phyloP scores from a whole-genome alignment of 2,797 vertebrate genomes.

The Phataginus tetradactyla region DNA sequence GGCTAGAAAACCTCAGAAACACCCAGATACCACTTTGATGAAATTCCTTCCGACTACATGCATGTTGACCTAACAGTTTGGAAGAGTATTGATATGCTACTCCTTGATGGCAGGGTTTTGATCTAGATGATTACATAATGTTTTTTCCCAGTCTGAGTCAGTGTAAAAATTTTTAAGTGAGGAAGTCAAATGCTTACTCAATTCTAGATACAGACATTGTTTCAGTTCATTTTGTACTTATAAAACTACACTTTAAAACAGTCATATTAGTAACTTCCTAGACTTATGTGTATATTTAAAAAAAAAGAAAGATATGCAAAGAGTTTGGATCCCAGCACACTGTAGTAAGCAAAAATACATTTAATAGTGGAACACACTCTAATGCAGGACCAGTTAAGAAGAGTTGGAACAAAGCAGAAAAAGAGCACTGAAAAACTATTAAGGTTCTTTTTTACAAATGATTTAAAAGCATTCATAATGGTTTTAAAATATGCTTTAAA shows the following conservation, averaged over 20 bases:
- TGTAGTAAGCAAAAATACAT: background rate
- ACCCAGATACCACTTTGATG: background rate
- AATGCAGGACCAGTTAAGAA: background rate
- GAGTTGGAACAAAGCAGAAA: background rate
- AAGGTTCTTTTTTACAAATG: too few species aligned
- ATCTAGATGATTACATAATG: background rate
- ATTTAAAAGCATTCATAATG: background rate
- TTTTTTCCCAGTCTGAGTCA: constrained; percentile 16
- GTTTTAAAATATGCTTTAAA: background rate
- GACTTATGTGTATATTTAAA: background rate
- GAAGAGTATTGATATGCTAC: background rate
- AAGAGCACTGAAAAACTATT: background rate
- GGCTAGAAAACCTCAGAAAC: background rate
- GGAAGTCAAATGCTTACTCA: background rate
- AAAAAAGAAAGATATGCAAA: background rate
- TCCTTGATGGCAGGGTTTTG: background rate
- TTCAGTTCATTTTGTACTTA: background rate
- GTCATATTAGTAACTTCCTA: background rate
- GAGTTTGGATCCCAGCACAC: background rate
- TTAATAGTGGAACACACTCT: background rate
- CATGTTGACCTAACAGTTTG: background rate
- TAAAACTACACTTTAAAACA: constrained; percentile 8
- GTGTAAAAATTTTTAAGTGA: background rate
- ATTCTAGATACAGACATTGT: background rate
- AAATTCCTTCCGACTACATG: background rate